These are phyloP conservation scores for Pimephales promelas DNA, from an alignment of 2,113 vertebrate genomes.

Conservation along the genomic window DNA sequence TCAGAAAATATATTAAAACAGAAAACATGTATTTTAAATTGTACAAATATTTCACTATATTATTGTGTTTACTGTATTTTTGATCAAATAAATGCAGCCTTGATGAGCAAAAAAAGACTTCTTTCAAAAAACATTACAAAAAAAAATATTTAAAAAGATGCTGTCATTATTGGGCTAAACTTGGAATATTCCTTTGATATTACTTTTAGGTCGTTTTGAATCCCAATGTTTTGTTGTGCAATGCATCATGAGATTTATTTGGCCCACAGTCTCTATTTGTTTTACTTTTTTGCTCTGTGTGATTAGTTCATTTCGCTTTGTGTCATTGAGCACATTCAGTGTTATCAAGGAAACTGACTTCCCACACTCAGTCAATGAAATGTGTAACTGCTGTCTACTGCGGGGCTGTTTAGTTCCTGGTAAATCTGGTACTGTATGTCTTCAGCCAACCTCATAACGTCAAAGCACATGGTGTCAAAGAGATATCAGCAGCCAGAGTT, in stretches of 20 bases:
- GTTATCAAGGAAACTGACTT: not conserved
- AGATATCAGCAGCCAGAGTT: conserved; percentile 41
- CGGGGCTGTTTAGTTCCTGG: not conserved
- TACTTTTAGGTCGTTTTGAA: not conserved
- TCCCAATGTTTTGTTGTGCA: not conserved
- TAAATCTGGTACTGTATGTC: conserved; percentile 18
- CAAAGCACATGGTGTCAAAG: conserved; percentile 41
- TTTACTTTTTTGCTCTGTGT: not conserved
- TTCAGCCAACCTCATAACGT: conserved; percentile 46
- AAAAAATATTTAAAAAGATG: not conserved
- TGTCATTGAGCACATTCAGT: not conserved
- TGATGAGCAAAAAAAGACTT: not conserved
- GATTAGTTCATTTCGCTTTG: not conserved
- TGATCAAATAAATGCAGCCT: not conserved
- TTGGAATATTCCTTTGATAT: not conserved
- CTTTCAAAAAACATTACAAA: not conserved
- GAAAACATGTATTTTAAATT: not conserved
- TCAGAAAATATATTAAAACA: not conserved
- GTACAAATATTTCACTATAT: not conserved
- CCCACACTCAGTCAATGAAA: not conserved
- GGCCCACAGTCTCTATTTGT: not conserved
- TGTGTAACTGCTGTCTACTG: not conserved
- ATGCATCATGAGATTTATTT: not conserved
- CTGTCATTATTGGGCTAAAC: not conserved
- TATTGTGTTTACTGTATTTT: not conserved